These are phyloP conservation scores for Mesembrinibis cayennensis DNA, from an alignment of 2,113 vertebrate species.

Conservation along the genomic window DNA sequence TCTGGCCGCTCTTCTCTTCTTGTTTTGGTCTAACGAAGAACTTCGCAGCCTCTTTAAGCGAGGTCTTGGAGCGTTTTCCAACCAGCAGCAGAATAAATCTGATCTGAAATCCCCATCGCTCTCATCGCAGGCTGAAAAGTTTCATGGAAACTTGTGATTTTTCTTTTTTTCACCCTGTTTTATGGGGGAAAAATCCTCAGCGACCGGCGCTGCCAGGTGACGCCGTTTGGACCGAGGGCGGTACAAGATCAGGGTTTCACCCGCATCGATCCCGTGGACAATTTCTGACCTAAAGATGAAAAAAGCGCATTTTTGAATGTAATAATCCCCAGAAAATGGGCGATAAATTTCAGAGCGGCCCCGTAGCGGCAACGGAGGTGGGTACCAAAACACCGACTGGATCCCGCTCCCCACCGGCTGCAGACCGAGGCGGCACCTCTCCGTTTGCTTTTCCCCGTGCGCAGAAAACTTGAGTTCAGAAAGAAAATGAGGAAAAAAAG, in stretches of 20 bases:
- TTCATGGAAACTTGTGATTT: not conserved
- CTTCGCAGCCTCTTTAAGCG: not conserved
- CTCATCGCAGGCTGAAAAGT: too few species aligned
- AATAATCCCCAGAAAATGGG: not conserved
- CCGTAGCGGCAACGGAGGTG: accelerated
- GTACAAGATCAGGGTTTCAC: not conserved
- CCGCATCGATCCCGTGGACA: accelerated
- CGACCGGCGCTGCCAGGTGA: not conserved
- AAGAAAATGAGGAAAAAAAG: not conserved
- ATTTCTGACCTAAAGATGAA: not conserved
- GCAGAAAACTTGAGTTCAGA: not conserved
- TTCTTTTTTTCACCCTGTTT: not conserved
- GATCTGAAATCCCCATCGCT: not conserved
- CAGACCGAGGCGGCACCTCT: not conserved
- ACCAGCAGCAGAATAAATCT: not conserved
- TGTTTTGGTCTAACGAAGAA: not conserved
- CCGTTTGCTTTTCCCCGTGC: too few species aligned
- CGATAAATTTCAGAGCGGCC: not conserved
- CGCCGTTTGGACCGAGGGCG: not conserved
- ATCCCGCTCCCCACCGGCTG: accelerated
- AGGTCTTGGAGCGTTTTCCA: not conserved
- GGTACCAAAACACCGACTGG: accelerated
- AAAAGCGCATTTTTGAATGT: not conserved
- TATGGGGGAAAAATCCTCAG: not conserved
- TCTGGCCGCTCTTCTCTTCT: not conserved